Evolutionary conservation across 1,140 invertebrate species (phyloP).

Genomic region (Drosophila mayri): DNA sequence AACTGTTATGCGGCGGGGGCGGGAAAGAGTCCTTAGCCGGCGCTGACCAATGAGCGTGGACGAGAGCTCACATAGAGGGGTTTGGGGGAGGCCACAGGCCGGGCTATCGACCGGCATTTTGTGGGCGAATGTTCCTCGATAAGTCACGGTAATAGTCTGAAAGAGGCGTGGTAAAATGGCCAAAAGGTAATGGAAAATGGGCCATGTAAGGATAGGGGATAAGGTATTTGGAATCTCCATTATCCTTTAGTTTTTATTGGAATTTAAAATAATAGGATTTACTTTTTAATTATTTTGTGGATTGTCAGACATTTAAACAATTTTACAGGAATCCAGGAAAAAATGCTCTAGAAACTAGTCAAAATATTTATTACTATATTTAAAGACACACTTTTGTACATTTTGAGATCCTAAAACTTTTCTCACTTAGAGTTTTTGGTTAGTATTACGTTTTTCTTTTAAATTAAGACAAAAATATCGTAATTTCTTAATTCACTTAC

Average conservation of each 20-base stretch:
- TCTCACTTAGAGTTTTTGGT: neutral
- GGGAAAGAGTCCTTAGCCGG: slow-evolving; percentile 30
- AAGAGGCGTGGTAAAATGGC: slow-evolving; percentile 40
- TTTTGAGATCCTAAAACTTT: neutral
- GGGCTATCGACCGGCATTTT: slow-evolving; percentile 49
- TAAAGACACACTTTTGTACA: neutral
- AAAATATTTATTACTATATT: neutral
- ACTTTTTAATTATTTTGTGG: neutral
- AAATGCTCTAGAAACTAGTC: neutral
- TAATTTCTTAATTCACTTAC: neutral
- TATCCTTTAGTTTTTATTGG: neutral
- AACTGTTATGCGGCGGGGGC: slow-evolving; percentile 70
- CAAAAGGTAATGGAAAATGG: slow-evolving; percentile 10
- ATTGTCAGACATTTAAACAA: neutral
- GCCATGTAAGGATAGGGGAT: neutral
- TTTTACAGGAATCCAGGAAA: neutral
- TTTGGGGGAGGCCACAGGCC: neutral
- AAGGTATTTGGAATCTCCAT: too few species aligned
- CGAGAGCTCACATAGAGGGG: slow-evolving; percentile 2
- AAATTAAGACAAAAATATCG: neutral
- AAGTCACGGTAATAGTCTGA: slow-evolving; percentile 39
- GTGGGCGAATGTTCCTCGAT: slow-evolving; percentile 18
- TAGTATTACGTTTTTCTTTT: neutral
- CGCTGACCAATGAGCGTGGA: slow-evolving; percentile 61
- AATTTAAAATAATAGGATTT: neutral